Base-by-base conservation (phyloP, 2,888 invertebrate genomes). In the Dicyrtomina minuta region DNA sequence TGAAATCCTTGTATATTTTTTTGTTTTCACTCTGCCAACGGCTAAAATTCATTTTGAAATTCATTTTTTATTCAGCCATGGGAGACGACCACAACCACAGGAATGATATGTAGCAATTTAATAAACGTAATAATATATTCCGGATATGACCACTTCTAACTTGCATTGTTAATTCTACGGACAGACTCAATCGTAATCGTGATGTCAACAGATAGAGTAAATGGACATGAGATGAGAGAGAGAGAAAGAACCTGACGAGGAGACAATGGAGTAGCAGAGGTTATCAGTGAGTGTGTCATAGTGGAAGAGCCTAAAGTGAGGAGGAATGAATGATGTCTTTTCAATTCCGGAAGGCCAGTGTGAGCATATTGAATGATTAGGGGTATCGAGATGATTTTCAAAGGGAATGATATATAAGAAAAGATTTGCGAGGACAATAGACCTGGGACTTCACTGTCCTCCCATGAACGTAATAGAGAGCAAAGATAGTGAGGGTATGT, bases 351-450 rank as follows among this genome's bases (percentile, higher is more conserved):
- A 75, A 77, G 77, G 72, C 66, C 68, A 71, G 66, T 59, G 64
- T 68, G 72, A 71, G 69, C 46, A 70, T 73, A 74, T 72, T 73
- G 73, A 74, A 75, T 75, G 75, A 76, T 75, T 72, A 77, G 71
- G 72, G 74, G 72, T 76, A 75, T 75, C 77, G 76, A 76, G 68
- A 76, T 76, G 73, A 75, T 75, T 71, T 70, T 67, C 41, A 68
- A 67, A 72, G 71, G 68, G 70, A 71, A 72, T 72, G 71, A 70
- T 70, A 71, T 70, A 71, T 60, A 70, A 67, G 72, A 71, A 72
- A 67, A 71, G 68, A 65, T 58, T 66, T 58, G 64, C 15, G 68
- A 70, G 72, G 70, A 75, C 70, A 72, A 74, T 74, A 26, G 72
- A 56, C 62, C 69, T 33, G 22, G 33, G 46, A 62, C 41, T 22